Evolutionary conservation across 2,888 invertebrate species (phyloP), one percentile per base, ranked within the genome.

Genomic region (Galerucella nymphaeae): DNA sequence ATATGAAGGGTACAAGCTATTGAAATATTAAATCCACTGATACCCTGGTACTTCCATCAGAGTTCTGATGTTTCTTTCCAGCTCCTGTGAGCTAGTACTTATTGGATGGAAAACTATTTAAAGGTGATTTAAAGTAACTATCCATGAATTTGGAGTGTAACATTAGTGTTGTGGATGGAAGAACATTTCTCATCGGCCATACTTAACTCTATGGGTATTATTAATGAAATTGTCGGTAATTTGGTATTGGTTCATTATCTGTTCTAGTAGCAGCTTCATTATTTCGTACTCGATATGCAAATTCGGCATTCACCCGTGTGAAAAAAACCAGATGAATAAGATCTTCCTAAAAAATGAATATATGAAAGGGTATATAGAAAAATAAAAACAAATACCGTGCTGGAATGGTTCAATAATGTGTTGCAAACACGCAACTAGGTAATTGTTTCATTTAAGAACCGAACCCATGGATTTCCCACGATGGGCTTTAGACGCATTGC

Each of bases 381-480:
- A 85, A 85, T 84, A 85, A 85, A 81, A 86, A 82, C 84, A 84
- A 85, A 85, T 83, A 84, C 81, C 81, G 82, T 81, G 83, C 83
- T 83, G 84, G 84, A 84, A 84, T 82, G 83, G 83, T 84, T 84
- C 85, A 85, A 86, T 86, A 86, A 86, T 86, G 85, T 84, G 86
- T 85, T 85, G 85, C 85, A 85, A 85, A 85, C 86, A 86, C 86
- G 86, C 86, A 86, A 86, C 83, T 85, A 79, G 83, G 85, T 86
- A 86, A 86, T 86, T 86, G 86, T 86, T 86, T 86, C 84, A 86
- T 86, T 86, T 86, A 84, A 85, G 84, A 84, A 83, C 80, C 82
- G 82, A 79, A 80, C 80, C 83, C 77, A 77, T 78, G 79, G 80
- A 81, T 82, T 84, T 85, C 85, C 86, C 86, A 86, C 86, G 86